These are phyloP conservation scores for Halocynthia roretzi DNA, from an alignment of 23 tunicate species.

Conservation along the genomic window DNA sequence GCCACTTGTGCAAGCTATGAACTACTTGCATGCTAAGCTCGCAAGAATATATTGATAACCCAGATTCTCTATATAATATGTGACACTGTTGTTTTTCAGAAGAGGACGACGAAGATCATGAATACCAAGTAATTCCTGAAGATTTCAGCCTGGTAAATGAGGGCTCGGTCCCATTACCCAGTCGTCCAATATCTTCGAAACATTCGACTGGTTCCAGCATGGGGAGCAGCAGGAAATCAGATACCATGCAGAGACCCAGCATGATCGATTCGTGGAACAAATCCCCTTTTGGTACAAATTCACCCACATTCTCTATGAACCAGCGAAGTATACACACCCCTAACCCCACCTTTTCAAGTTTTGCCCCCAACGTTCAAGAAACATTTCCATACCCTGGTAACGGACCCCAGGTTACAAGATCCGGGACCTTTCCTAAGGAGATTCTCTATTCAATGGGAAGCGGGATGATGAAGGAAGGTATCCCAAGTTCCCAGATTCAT, in stretches of 20 bases:
- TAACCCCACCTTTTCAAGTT: constrained; percentile 6
- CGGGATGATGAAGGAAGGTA: not conserved
- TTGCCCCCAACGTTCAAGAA: not conserved
- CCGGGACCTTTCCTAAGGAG: constrained; percentile 51
- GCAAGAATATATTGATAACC: too few relatives aligned
- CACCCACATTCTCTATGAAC: constrained; percentile 8
- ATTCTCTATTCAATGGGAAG: constrained; percentile 5
- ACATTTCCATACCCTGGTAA: not conserved
- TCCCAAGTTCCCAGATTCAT: too few relatives aligned
- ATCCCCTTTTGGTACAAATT: constrained; percentile 1
- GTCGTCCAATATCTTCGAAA: constrained; percentile 44
- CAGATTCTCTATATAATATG: too few relatives aligned
- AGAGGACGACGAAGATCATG: constrained; percentile 84
- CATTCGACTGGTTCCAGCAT: constrained; percentile 64
- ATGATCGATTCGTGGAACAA: constrained; percentile 1
- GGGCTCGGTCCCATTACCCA: not conserved
- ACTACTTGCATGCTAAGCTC: too few relatives aligned
- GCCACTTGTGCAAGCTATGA: too few relatives aligned
- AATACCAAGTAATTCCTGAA: constrained; percentile 85
- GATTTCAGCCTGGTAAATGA: constrained; percentile 16
- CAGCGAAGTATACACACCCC: constrained; percentile 1
- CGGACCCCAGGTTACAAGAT: constrained; percentile 24
- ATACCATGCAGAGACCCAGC: constrained; percentile 38
- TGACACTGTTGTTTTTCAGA: not conserved
- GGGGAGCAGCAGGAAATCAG: constrained; percentile 46